A percentile compares a stretch with the other conserved stretches of the same genome.
phyloP scores from a whole-genome alignment of 2,888 invertebrate species.

The Tachystola acroxantha region DNA sequence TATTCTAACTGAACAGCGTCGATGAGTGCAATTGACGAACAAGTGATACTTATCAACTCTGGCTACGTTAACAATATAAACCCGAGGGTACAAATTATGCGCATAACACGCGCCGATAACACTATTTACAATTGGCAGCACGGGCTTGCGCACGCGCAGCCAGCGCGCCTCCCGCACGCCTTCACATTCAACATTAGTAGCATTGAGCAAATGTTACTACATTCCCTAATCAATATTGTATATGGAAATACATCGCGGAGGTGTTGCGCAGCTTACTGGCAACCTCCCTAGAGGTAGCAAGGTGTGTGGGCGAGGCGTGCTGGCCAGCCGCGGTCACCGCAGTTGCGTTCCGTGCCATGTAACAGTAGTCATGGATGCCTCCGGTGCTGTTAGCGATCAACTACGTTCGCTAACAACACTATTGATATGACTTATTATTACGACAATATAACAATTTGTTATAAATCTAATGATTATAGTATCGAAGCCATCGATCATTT shows the following conservation, averaged over 20 bases:
- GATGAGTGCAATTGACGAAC: constrained; percentile 77
- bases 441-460: constrained; percentile 64
- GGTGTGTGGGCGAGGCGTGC: background rate
- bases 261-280: too few relatives aligned
- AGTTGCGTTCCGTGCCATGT: constrained; percentile 11
- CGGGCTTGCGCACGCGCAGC: constrained; percentile 8
- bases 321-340: background rate
- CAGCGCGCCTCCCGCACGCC: background rate
- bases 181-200: too few relatives aligned
- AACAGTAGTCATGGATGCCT: constrained; percentile 21
- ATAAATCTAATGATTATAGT: constrained; percentile 52
- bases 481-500: constrained; percentile 59
- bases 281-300: too few relatives aligned
- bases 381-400: constrained; percentile 26
- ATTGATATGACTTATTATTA: constrained; percentile 54
- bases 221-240: too few relatives aligned
- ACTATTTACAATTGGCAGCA: constrained; percentile 47
- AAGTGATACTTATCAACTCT: constrained; percentile 71
- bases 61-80: constrained; percentile 72
- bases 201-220: too few relatives aligned
- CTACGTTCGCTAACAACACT: constrained; percentile 39
- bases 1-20: constrained; percentile 65
- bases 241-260: too few relatives aligned
- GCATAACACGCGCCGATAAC: constrained; percentile 55
- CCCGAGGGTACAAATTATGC: constrained; percentile 55